phyloP scores from a whole-genome alignment of 2,888 invertebrate genomes.

The Thera britannica region DNA sequence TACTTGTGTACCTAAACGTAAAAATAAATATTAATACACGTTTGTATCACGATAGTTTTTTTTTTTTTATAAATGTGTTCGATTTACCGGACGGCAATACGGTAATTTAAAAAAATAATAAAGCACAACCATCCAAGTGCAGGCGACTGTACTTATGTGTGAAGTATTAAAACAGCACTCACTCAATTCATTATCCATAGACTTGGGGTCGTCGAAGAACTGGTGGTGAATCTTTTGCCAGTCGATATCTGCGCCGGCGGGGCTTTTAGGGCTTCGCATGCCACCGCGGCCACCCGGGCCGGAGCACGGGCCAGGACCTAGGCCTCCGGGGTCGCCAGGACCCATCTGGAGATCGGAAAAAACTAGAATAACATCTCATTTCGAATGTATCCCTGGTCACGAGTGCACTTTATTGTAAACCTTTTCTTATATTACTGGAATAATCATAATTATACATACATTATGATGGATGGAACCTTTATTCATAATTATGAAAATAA shows the following conservation, averaged over 20 bases:
- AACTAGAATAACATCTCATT: neutral
- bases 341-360: conserved; percentile 65
- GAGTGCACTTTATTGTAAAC: no score
- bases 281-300: conserved; percentile 61
- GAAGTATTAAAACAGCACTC: conserved; percentile 5
- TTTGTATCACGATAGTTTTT: no score
- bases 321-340: conserved; percentile 75
- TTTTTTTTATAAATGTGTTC: no score
- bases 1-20: conserved; percentile 74
- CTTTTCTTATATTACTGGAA: no score
- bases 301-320: conserved; percentile 54
- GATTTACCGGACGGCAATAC: no score
- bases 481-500: no score
- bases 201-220: conserved; percentile 90
- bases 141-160: neutral
- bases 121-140: no score
- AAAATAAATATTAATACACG: neutral
- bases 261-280: conserved; percentile 73
- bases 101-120: no score
- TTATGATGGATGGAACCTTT: no score
- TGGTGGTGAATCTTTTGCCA: conserved; percentile 97
- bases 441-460: no score
- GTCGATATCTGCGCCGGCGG: conserved; percentile 88
- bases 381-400: no score
- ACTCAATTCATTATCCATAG: conserved; percentile 76